A percentile compares a stretch with the other conserved stretches of the same genome.
Evolutionary conservation across 2,113 vertebrate genomes (phyloP).

Genomic region (Amia ocellicauda): DNA sequence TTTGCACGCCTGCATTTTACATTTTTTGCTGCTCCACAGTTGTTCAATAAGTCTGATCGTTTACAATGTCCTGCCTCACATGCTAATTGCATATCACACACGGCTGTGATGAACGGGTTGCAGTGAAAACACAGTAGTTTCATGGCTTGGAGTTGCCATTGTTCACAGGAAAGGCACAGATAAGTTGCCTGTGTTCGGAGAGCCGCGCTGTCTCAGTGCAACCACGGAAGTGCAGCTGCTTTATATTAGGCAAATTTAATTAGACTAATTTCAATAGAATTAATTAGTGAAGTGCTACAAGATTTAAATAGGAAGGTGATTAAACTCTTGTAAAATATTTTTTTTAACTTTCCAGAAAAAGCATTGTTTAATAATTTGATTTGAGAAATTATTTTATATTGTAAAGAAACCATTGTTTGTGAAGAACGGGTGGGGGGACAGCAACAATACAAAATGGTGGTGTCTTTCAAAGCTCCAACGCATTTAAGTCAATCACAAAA

Average conservation of each 20-base stretch:
- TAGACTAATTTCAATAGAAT: conserved; percentile 59
- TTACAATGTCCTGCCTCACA: too few relatives aligned
- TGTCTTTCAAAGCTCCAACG: conserved; percentile 39
- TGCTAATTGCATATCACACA: too few relatives aligned
- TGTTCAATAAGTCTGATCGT: too few relatives aligned
- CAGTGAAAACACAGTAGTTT: conserved; percentile 33
- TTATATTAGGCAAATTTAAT: conserved; percentile 62
- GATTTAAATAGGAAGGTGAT: conserved; percentile 51
- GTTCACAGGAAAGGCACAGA: conserved; percentile 41
- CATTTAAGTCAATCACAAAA: conserved; percentile 27
- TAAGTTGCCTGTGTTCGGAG: conserved; percentile 48
- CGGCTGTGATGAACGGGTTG: too few relatives aligned
- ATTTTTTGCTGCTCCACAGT: too few relatives aligned
- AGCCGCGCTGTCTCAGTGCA: conserved; percentile 31
- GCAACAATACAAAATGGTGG: conserved; percentile 32
- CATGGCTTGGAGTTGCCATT: conserved; percentile 42
- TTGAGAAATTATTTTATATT: conserved; percentile 48
- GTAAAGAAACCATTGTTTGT: conserved; percentile 35
- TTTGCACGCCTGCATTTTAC: too few relatives aligned
- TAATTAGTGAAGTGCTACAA: conserved; percentile 54
- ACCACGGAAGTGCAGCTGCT: conserved; percentile 45
- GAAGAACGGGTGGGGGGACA: conserved; percentile 17
- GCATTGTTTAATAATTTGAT: conserved; percentile 55
- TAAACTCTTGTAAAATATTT: conserved; percentile 42
- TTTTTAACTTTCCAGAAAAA: conserved; percentile 35